Evolutionary conservation across 2,797 vertebrate species (phyloP), one percentile per base, ranked within the genome.

Genomic region (Emys orbicularis): DNA sequence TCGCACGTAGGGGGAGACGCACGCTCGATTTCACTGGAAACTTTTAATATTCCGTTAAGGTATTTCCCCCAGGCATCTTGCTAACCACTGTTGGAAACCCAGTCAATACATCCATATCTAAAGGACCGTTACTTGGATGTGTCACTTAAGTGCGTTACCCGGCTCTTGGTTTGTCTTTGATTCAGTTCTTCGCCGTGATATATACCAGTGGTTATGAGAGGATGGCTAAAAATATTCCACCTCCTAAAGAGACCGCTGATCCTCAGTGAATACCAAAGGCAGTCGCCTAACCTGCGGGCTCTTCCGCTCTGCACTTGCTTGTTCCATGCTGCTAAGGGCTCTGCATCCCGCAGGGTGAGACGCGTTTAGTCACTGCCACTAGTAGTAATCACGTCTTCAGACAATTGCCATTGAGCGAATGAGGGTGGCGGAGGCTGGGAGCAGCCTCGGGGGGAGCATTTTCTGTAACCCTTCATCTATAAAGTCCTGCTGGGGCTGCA

Each of bases 41-140:
- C 12, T 3, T n/a, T 29, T 1, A 0, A 34, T 9, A 0, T 29
- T 89, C 86, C 49, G 10, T 84, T 88, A 11, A 29, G 23, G 12
- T 29, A 12, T 27, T 29, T 29, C 25, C 56, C 56, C 25, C 56
- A 27, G 12, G 25, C 93, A 90, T 81, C 5, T 65, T 76, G 72
- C 72, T 47, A 6, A 9, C 8, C 61, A 27, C 59, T 44, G 29
- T 3, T 68, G 52, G 57, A 57, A 34, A 11, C 10, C 15, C 27
- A 27, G 23, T 1, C n/a, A 80, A 12, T 0, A 1, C 12, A 1
- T 1, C 3, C 12, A 7, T 34, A 74, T 74, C 19, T 15, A 9
- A 31, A 77, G 82, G 31, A 7, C 1, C 34, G 31, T 1, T 10
- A 54, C 9, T 23, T 13, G 5, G n/a, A 57, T 44, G 59, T 54